Evolutionary conservation across 2,797 vertebrate genomes (phyloP).

Genomic region (Loris lydekkerianus): DNA sequence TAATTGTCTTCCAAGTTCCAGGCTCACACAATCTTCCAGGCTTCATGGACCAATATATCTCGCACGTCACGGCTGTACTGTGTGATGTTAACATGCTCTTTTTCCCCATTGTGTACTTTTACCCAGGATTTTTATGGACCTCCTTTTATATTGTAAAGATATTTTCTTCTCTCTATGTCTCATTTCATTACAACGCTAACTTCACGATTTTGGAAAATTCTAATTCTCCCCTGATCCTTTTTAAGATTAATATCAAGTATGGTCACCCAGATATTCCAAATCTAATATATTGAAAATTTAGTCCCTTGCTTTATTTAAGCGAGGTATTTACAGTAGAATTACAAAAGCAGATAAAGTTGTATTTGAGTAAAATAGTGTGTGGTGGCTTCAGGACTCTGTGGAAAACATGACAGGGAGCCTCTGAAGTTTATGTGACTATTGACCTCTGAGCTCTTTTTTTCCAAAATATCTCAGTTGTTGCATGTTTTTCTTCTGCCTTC

Average conservation of each 20-base stretch:
- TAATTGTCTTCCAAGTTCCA: slow-evolving; percentile 70
- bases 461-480: background rate
- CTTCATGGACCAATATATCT: slow-evolving; percentile 9
- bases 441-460: background rate
- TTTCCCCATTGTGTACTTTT: background rate
- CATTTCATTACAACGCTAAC: background rate
- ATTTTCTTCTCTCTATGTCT: background rate
- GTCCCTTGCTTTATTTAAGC: background rate
- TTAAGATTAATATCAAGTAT: background rate
- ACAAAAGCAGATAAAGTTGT: background rate
- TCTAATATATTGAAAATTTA: background rate
- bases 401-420: background rate
- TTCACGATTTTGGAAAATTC: background rate
- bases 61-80: background rate
- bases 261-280: background rate
- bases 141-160: background rate
- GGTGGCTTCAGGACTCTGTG: accelerated
- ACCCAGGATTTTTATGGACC: background rate
- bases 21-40: slow-evolving; percentile 55
- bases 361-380: background rate
- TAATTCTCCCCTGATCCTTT: background rate
- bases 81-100: background rate
- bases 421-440: background rate
- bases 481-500: background rate
- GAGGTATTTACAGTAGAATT: background rate